phyloP scores from a whole-genome alignment of 2,888 invertebrate genomes.

The Sisyra nigra region DNA sequence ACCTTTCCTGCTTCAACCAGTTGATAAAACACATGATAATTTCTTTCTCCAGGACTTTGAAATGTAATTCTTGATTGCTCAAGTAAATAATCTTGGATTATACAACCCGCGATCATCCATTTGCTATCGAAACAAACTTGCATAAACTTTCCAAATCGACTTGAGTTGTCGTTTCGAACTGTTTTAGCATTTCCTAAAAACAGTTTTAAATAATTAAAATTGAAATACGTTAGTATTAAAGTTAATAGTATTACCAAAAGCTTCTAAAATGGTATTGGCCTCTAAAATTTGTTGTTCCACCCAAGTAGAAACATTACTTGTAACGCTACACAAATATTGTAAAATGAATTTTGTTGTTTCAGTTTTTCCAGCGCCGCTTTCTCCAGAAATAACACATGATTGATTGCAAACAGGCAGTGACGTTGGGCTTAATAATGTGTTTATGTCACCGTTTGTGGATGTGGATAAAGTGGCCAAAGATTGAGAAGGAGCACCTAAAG shows the following conservation, averaged over 20 bases:
- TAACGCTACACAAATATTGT: slow-evolving; percentile 79
- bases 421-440: neutral
- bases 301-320: slow-evolving; percentile 70
- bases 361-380: slow-evolving; percentile 87
- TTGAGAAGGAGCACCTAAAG: slow-evolving; percentile 7
- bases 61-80: slow-evolving; percentile 85
- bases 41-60: slow-evolving; percentile 72
- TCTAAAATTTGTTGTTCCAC: slow-evolving; percentile 92
- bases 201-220: slow-evolving; percentile 7
- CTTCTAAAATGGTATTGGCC: slow-evolving; percentile 84
- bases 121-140: slow-evolving; percentile 81
- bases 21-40: slow-evolving; percentile 87
- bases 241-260: slow-evolving; percentile 73
- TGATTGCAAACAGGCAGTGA: slow-evolving; percentile 37
- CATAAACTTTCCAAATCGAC: slow-evolving; percentile 90
- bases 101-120: slow-evolving; percentile 81
- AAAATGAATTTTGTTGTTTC: slow-evolving; percentile 85
- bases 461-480: neutral
- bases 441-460: neutral
- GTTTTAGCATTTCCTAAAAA: slow-evolving; percentile 78
- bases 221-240: neutral
- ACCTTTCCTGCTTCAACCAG: slow-evolving; percentile 74
- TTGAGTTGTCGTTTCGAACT: slow-evolving; percentile 83
- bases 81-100: slow-evolving; percentile 77
- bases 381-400: slow-evolving; percentile 83